Base-by-base conservation (phyloP, 37 sponge, comb jelly and placozoan species). In the Chondrilla cf. caribensis region DNA sequence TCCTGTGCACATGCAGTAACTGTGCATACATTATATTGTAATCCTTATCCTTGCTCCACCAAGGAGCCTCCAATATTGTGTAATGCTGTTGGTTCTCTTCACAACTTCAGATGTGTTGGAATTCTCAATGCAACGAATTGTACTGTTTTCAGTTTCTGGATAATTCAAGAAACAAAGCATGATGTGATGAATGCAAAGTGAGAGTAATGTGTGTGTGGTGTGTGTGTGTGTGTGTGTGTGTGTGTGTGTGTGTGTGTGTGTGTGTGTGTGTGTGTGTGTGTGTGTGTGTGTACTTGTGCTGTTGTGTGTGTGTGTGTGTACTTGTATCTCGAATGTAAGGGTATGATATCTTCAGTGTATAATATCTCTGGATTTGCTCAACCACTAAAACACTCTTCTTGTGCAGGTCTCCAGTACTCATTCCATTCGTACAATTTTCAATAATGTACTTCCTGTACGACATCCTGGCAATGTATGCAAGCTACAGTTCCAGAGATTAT, bases 121-220 rank as follows among this genome's bases (percentile, higher is more conserved):
- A 7, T 67, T 3, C 14, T 26, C 35, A 28, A 31, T 8, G 68
- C 68, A 6, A 5, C 35, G 17, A 33, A 67, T 33, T 67, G 32
- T 33, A 31, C 32, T 67, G 35, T 29, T 31, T 3, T 67, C 32
- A 67, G 68, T 5, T 67, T 31, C 5, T 4, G 24, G 68, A 29
- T 67, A 28, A 67, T 67, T 29, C 68, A 17, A 1, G 68, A 67
- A 67, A 67, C 68, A 6, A 17, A 67, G 33, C 68, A 67, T 29
- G 68, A 67, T 67, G 68, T 67, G 33, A 8, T 67, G 68, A 33
- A 67, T 26, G 35, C 35, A 28, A 67, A 67, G 68, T 67, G 35
- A 67, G 68, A 3, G 68, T 2, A 3, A 67, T 33, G 33, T n/a
- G 68, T 31, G 68, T 67, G 68, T 7, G 68, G 32, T 29, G 29